Evolutionary conservation across 2,888 invertebrate species (phyloP), one percentile per base, ranked within the genome.

Genomic region (Caradrina kadenii): DNA sequence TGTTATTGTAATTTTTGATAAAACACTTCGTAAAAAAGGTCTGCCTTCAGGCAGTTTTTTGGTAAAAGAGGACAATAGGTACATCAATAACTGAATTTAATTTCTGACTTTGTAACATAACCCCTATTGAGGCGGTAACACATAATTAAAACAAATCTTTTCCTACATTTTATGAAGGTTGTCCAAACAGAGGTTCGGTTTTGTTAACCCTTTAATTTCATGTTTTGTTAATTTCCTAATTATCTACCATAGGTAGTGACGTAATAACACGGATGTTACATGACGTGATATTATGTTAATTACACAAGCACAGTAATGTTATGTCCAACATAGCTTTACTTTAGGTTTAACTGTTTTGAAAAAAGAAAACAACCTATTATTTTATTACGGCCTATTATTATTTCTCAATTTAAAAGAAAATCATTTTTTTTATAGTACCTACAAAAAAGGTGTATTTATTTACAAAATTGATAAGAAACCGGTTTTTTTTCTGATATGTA

Each of bases 261-360:
- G 17, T 68, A 31, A 63, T 45, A 35, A 63, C 0, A 5, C 50
- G 13, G 26, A 39, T 10, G 45, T 48, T 17, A 50, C 22, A 45
- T 63, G 56, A 54, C 35, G 53, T 67, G 56, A 7, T 45, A 53
- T 79, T 74, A 67, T 8, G n/a, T 31, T 67, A 74, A 76, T 74
- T 63, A 65, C n/a, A 19, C 45, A 64, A 3, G 1, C 49, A 39
- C 39, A 15, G 49, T 26, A 35, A 11, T 17, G 19, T 3, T 19
- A n/a, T 21, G 35, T 55, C 17, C 17, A 2, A 31, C n/a, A 31
- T 49, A 48, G 19, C 35, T 13, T 22, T 4, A 17, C 1, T n/a
- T 3, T 48, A 15, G 5, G 7, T 48, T 45, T 7, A 6, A 21
- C 17, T 39, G 13, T n/a, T 52, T 53, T 19, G 7, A 35, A 35